A percentile compares a stretch with the other conserved stretches of the same genome.
These are phyloP conservation scores for Stictocephala bisonia DNA, from an alignment of 2,888 invertebrate genomes.

Conservation along the genomic window DNA sequence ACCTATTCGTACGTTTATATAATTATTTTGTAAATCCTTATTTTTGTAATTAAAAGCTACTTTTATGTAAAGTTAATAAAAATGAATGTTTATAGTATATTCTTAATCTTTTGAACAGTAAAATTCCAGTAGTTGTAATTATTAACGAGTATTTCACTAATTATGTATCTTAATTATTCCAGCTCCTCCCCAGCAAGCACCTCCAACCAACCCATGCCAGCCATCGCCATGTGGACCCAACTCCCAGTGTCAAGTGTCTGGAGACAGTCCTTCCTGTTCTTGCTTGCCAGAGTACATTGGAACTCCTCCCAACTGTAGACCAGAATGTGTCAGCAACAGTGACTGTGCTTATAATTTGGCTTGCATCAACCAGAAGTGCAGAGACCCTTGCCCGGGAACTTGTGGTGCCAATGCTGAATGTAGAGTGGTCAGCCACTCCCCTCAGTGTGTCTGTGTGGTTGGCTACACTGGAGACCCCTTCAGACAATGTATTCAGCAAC, in stretches of 20 bases:
- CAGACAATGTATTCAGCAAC: slow-evolving; percentile 65
- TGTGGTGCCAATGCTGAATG: slow-evolving; percentile 85
- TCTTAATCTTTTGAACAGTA: not conserved
- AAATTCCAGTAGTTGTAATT: not conserved
- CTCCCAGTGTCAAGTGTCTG: slow-evolving; percentile 61
- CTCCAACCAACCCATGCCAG: slow-evolving; percentile 60
- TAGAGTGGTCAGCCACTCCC: slow-evolving; percentile 78
- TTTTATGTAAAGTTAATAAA: slow-evolving; percentile 29
- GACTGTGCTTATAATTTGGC: slow-evolving; percentile 78
- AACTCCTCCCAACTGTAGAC: slow-evolving; percentile 72
- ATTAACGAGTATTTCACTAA: not conserved
- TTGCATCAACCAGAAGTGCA: slow-evolving; percentile 79
- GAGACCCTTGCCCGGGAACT: slow-evolving; percentile 79
- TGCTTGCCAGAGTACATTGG: slow-evolving; percentile 79
- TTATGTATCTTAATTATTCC: slow-evolving; percentile 14
- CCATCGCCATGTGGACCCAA: slow-evolving; percentile 65
- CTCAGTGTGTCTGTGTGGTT: slow-evolving; percentile 77
- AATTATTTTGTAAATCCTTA: slow-evolving; percentile 68
- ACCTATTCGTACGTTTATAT: slow-evolving; percentile 62
- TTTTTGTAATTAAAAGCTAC: slow-evolving; percentile 63
- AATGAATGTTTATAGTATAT: not conserved
- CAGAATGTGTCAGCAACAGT: slow-evolving; percentile 78
- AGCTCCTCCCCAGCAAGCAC: slow-evolving; percentile 54
- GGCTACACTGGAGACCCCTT: slow-evolving; percentile 74
- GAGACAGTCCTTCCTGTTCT: slow-evolving; percentile 68